These are phyloP conservation scores for Cricetomys ansorgei DNA, from an alignment of 2,113 vertebrate genomes.

Conservation along the genomic window DNA sequence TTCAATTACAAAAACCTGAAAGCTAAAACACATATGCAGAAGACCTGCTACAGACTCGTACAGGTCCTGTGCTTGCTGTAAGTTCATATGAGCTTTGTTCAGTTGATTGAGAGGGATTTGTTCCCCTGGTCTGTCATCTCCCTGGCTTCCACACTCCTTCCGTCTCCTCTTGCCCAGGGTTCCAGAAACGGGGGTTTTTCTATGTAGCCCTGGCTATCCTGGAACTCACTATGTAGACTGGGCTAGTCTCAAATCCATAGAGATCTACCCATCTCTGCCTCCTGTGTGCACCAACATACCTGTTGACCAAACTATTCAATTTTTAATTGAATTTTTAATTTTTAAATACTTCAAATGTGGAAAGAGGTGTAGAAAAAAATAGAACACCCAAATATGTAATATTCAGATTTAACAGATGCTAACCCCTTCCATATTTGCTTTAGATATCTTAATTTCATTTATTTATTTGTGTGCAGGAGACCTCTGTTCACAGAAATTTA, in stretches of 20 bases:
- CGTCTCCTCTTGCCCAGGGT: not conserved
- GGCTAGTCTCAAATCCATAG: not conserved
- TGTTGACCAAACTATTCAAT: not conserved
- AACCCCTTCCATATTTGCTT: slow-evolving; percentile 28
- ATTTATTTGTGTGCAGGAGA: not conserved
- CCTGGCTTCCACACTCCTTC: not conserved
- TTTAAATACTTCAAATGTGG: slow-evolving; percentile 42
- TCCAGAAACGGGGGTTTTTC: not conserved
- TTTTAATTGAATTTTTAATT: slow-evolving; percentile 30
- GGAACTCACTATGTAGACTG: not conserved
- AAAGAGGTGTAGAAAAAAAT: not conserved
- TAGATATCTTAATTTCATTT: not conserved
- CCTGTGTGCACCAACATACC: not conserved
- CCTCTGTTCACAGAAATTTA: no score
- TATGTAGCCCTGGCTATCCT: not conserved
- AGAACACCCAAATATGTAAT: not conserved
- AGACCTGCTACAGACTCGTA: not conserved
- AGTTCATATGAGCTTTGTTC: not conserved
- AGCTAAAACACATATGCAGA: not conserved
- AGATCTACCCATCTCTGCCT: not conserved
- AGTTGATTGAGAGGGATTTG: not conserved
- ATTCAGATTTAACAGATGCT: slow-evolving; percentile 29
- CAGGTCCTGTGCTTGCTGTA: not conserved
- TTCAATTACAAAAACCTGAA: no score
- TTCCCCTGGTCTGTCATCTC: not conserved